Percentiles rank a stretch among this genome's conserved stretches.
These are phyloP conservation scores for Bufo bufo DNA, from an alignment of 2,113 vertebrate genomes.

Conservation along the genomic window DNA sequence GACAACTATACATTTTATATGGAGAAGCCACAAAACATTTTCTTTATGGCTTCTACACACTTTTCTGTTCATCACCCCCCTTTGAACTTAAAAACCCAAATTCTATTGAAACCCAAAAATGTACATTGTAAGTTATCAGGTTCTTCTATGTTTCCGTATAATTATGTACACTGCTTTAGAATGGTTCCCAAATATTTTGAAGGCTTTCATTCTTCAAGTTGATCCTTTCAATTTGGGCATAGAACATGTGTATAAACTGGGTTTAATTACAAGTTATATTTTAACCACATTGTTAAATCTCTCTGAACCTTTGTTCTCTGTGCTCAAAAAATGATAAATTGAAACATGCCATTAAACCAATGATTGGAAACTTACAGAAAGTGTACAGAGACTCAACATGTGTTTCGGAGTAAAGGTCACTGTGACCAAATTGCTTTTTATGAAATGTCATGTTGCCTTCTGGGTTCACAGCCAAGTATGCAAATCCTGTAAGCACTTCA, in stretches of 20 bases:
- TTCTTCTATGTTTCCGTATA: background rate
- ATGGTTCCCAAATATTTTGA: background rate
- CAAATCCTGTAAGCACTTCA: slow-evolving; percentile 21
- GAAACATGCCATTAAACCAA: slow-evolving; percentile 26
- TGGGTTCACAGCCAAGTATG: slow-evolving; percentile 40
- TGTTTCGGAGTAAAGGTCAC: slow-evolving; percentile 43
- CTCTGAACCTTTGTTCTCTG: slow-evolving; percentile 17
- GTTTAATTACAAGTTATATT: slow-evolving; percentile 32
- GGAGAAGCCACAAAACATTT: background rate
- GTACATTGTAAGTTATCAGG: background rate
- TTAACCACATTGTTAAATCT: slow-evolving; percentile 14
- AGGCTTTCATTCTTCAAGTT: background rate
- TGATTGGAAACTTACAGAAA: slow-evolving; percentile 23
- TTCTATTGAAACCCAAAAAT: background rate
- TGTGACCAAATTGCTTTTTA: slow-evolving; percentile 36
- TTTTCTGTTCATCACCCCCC: too few relatives aligned
- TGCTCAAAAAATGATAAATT: slow-evolving; percentile 9
- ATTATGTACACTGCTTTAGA: background rate
- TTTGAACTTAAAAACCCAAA: background rate
- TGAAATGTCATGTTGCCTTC: slow-evolving; percentile 37
- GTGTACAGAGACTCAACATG: slow-evolving; percentile 12
- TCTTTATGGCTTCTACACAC: background rate
- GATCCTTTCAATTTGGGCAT: background rate
- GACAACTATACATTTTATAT: too few relatives aligned
- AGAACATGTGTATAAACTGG: slow-evolving; percentile 23